Evolutionary conservation across 2,113 vertebrate genomes (phyloP).

Genomic region (Euleptes europaea): DNA sequence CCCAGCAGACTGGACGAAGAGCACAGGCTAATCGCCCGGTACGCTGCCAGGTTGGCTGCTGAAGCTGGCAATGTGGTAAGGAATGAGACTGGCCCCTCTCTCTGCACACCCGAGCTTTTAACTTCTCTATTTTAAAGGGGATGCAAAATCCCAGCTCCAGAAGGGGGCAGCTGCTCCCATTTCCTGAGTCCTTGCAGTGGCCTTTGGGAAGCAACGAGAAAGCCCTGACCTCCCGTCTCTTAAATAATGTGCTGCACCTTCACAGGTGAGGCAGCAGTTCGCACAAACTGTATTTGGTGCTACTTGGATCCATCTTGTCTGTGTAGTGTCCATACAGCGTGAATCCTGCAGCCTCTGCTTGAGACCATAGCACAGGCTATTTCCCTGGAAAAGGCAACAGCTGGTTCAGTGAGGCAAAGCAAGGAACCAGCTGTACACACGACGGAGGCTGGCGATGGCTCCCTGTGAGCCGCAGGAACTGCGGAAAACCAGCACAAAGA

Average conservation of each 20-base stretch:
- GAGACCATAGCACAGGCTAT: background rate
- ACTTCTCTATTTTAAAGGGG: background rate
- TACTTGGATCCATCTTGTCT: background rate
- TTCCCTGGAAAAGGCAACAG: background rate
- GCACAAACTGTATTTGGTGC: background rate
- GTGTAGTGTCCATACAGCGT: background rate
- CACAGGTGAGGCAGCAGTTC: background rate
- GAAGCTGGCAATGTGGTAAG: conserved; percentile 90
- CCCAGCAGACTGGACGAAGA: conserved; percentile 93
- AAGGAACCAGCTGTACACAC: background rate
- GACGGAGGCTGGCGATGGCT: background rate
- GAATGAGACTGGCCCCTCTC: background rate
- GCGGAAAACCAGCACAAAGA: no score
- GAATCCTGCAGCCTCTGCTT: background rate
- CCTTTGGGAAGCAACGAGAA: background rate
- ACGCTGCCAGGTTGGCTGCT: conserved; percentile 91
- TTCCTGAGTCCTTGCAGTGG: background rate
- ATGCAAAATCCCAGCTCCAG: background rate
- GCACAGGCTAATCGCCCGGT: conserved; percentile 92
- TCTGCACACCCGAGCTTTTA: no score
- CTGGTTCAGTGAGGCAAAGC: background rate
- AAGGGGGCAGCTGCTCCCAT: background rate
- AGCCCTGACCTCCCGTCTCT: background rate
- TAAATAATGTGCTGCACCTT: background rate
- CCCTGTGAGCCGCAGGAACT: no score